phyloP scores from a whole-genome alignment of 1,140 invertebrate genomes.

The Drosophila parvula region DNA sequence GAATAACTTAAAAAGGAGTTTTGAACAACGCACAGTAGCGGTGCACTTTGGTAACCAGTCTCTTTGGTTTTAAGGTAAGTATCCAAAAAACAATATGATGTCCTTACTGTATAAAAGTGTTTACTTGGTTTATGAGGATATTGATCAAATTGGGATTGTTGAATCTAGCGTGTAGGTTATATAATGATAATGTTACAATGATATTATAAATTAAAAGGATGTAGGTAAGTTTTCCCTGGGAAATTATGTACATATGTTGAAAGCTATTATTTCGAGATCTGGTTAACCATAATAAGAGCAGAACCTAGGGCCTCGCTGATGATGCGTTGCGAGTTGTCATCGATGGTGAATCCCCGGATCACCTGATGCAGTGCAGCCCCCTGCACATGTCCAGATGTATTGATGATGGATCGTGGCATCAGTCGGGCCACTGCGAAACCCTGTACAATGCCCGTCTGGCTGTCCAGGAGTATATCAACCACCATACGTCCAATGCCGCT shows the following conservation, averaged over 20 bases:
- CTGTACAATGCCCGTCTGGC: background rate
- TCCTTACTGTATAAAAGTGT: background rate
- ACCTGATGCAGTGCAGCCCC: conserved; percentile 11
- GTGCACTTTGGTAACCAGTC: too few relatives aligned
- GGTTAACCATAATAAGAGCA: background rate
- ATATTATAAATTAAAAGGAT: background rate
- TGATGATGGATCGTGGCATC: background rate
- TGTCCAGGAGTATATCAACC: conserved; percentile 9
- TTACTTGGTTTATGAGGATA: too few relatives aligned
- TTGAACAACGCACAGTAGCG: conserved; percentile 1
- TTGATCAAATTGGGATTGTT: too few relatives aligned
- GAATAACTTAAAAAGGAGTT: conserved; percentile 47
- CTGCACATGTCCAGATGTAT: background rate
- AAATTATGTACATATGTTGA: background rate
- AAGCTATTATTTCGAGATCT: background rate
- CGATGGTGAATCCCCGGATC: conserved; percentile 12
- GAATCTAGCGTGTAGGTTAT: too few relatives aligned
- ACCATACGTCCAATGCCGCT: conserved; percentile 7
- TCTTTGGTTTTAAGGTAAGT: conserved; percentile 1
- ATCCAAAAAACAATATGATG: background rate
- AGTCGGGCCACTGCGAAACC: conserved; percentile 16
- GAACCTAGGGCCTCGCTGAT: background rate
- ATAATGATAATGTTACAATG: background rate
- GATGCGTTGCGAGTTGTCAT: background rate
- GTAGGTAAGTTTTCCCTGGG: background rate